phyloP scores from a whole-genome alignment of 2,888 invertebrate genomes.

The Amphipyra tragopoginis region DNA sequence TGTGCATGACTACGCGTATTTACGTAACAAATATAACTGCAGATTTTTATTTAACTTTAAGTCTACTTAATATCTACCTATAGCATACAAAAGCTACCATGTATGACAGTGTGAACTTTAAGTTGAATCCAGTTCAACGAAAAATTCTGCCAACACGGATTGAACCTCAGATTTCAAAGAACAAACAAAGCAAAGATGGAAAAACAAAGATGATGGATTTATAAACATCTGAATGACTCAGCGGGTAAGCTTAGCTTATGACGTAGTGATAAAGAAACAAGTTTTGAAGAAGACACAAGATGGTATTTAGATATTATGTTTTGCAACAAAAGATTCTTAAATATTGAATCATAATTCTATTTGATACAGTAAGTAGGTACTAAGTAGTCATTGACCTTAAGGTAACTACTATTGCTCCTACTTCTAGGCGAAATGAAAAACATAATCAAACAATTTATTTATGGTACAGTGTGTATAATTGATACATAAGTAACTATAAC shows the following conservation, averaged over 20 bases:
- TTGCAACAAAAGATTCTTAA: neutral
- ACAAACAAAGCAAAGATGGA: conserved; percentile 18
- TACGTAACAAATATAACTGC: too few species aligned
- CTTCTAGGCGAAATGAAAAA: too few species aligned
- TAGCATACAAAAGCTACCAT: neutral
- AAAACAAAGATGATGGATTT: conserved; percentile 16
- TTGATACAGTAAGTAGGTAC: neutral
- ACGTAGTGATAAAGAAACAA: conserved; percentile 9
- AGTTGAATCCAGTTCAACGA: conserved; percentile 7
- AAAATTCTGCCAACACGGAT: conserved; percentile 14
- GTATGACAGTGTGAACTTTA: neutral
- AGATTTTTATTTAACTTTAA: too few species aligned
- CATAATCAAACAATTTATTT: too few species aligned
- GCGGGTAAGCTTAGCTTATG: conserved; percentile 10
- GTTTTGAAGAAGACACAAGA: conserved; percentile 8
- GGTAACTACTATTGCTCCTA: too few species aligned
- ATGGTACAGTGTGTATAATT: too few species aligned
- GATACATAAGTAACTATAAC: too few species aligned
- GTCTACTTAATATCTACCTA: neutral
- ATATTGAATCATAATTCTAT: neutral
- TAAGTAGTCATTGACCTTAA: too few species aligned
- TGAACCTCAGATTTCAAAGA: conserved; percentile 37
- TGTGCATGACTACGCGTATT: too few species aligned
- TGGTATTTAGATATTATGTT: neutral
- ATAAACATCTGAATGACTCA: conserved; percentile 25